Base-by-base conservation (phyloP, 37 sponge, comb jelly and placozoan genomes). In the Theonella swinhoei region DNA sequence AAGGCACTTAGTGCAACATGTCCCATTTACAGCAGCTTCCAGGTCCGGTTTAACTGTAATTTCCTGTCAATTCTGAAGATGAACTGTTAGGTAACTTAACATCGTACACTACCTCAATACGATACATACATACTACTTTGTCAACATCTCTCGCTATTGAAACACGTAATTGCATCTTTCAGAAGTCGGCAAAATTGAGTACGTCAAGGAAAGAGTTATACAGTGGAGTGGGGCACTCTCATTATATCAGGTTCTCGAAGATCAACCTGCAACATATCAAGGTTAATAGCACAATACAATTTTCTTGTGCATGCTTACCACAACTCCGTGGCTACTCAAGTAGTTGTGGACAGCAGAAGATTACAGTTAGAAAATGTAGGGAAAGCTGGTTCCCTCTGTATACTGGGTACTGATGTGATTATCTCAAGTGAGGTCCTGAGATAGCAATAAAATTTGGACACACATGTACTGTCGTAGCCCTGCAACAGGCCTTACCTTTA, bases 131-230 rank as follows among this genome's bases (percentile, higher is more conserved):
- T n/a, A n/a, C n/a, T n/a, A n/a, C n/a, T n/a, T n/a, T n/a, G n/a
- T n/a, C n/a, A n/a, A n/a, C n/a, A n/a, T n/a, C n/a, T n/a, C n/a
- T n/a, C n/a, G n/a, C n/a, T n/a, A n/a, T n/a, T n/a, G n/a, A n/a
- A n/a, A n/a, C n/a, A n/a, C n/a, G n/a, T n/a, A n/a, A 76, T 24
- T 58, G 76, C 76, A 19, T 42, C 31, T 79, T 58, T 73, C 14
- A 86, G 37, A 26, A 66, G 33, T 14, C 59, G 28, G 74, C 38
- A 80, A 66, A 93, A 89, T 28, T 72, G 36, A 68, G 68, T 39
- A 98, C 96, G 68, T 98, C 98, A 22, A 24, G 47, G 77, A 93
- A 98, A 9, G 90, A 72, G 83, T 93, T 98, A 85, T 96, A 96
- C 29, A 95, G 81, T n/a, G 98, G 96, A 25, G 43, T 81, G 8